Percentiles rank a stretch among this genome's conserved stretches.
These are phyloP conservation scores for Sardina pilchardus DNA, from an alignment of 2,113 vertebrate species.

Conservation along the genomic window DNA sequence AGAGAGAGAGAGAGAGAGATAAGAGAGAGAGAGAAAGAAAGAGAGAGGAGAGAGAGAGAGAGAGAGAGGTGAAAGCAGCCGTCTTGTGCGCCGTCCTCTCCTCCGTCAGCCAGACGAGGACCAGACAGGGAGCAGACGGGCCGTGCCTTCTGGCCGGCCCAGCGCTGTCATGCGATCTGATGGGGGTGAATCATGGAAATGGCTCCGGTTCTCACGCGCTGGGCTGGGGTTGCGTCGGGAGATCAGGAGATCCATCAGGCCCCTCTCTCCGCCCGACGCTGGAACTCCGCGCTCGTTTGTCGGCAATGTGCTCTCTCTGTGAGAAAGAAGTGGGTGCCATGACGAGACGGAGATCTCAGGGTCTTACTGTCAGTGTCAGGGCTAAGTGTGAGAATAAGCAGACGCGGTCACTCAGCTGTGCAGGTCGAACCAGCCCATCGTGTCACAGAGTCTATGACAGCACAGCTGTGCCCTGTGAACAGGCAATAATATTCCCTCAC, in stretches of 20 bases:
- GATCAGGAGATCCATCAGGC: not conserved
- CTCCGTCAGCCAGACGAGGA: not conserved
- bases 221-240: not conserved
- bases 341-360: not conserved
- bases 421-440: too few relatives aligned
- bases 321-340: not conserved
- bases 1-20: not conserved
- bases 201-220: not conserved
- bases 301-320: not conserved
- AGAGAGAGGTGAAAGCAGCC: not conserved
- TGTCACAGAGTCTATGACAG: not conserved
- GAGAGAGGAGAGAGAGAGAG: not conserved
- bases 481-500: not conserved
- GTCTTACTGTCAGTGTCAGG: not conserved
- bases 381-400: not conserved
- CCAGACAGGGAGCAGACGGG: constrained; percentile 5
- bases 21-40: not conserved
- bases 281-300: too few relatives aligned
- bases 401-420: not conserved
- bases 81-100: not conserved
- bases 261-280: too few relatives aligned
- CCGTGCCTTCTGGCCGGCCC: not conserved
- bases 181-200: not conserved
- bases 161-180: not conserved
- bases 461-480: not conserved